Evolutionary conservation across 1,140 invertebrate species (phyloP), one percentile per base, ranked within the genome.

Genomic region (Hetaerina americana): DNA sequence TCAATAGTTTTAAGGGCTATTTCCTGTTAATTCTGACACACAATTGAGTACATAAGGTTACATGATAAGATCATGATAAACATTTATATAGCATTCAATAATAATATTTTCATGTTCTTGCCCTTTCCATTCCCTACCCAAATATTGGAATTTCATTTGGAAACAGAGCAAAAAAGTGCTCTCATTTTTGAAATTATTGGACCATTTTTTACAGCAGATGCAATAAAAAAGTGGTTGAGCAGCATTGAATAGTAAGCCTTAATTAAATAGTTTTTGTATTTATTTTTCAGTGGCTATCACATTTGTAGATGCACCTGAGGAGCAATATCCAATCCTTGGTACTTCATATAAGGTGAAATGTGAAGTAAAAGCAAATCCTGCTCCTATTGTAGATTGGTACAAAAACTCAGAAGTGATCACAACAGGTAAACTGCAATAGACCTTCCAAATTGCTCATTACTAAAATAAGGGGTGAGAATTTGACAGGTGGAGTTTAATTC

Each of bases 381-480:
- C 90, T 27, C 92, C 95, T 0, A 85, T 84, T 15, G 88, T 96
- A 15, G 90, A 92, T 78, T 96, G 93, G 94, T 84, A 88, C 66
- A 89, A 89, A 78, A 89, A 94, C 79, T 89, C 87, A n/a, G 82
- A 87, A 74, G 79, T 82, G 66, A 83, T 89, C 6, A 74, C 73
- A 15, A 75, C 73, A 26, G 75, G 78, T 79, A 73, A 71, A 72
- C 49, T 22, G n/a, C n/a, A n/a, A n/a, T n/a, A n/a, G n/a, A n/a
- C n/a, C n/a, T n/a, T n/a, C n/a, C n/a, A n/a, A n/a, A n/a, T n/a
- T n/a, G n/a, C n/a, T n/a, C n/a, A n/a, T n/a, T n/a, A n/a, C n/a
- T n/a, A n/a, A n/a, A n/a, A n/a, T n/a, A n/a, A n/a, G n/a, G n/a
- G n/a, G n/a, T 70, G 25, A 70, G 69, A 29, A 10, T 6, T 26